phyloP scores from a whole-genome alignment of 1,140 invertebrate species.

The Brachionus plicatilis region DNA sequence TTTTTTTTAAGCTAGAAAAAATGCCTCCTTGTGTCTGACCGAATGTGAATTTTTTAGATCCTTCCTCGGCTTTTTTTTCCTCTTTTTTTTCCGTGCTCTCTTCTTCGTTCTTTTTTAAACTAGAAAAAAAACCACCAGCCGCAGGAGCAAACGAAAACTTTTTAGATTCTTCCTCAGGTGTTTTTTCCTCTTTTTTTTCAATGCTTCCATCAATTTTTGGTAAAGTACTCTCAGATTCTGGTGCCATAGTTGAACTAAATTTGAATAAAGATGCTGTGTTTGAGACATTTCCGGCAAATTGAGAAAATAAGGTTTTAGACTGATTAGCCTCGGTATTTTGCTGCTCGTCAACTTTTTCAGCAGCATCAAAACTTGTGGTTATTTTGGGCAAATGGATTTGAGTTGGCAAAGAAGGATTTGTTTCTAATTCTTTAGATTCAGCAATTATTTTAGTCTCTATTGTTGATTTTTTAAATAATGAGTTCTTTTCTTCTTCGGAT shows the following conservation, averaged over 20 bases:
- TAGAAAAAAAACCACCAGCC: background rate
- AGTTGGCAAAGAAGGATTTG: background rate
- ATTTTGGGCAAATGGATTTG: background rate
- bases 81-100: background rate
- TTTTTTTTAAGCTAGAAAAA: conserved; percentile 17
- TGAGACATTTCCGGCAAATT: background rate
- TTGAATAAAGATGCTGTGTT: background rate
- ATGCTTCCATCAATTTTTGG: background rate
- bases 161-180: background rate
- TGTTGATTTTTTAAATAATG: background rate
- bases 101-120: background rate
- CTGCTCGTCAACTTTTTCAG: background rate
- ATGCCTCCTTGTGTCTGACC: background rate
- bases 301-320: background rate
- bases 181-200: background rate
- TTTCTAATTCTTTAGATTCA: background rate
- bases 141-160: background rate
- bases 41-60: background rate
- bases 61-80: background rate
- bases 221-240: background rate
- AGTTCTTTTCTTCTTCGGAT: background rate
- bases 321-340: background rate
- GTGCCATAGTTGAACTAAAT: background rate
- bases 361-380: background rate
- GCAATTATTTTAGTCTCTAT: no score